A percentile compares a stretch with the other conserved stretches of the same genome.
Evolutionary conservation across 2,113 vertebrate genomes (phyloP).

Genomic region (Neomonachus schauinslandi): DNA sequence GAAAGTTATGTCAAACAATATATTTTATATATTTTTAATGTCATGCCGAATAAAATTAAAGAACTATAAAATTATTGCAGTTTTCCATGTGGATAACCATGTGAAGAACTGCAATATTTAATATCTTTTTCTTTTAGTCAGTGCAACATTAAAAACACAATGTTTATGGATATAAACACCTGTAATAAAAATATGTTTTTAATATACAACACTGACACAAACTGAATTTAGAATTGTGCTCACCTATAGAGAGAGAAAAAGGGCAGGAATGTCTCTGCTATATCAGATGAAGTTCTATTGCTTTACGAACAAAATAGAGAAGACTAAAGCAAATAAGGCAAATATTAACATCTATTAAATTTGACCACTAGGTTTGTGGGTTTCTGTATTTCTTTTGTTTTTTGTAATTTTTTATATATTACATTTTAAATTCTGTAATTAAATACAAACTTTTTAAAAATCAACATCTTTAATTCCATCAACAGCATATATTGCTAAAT

Average conservation of each 20-base stretch:
- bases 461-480: neutral
- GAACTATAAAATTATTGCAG: neutral
- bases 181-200: neutral
- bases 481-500: neutral
- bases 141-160: neutral
- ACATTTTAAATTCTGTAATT: neutral
- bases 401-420: neutral
- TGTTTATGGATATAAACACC: neutral
- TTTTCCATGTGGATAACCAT: neutral
- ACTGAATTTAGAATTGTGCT: neutral
- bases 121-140: constrained; percentile 1
- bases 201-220: neutral
- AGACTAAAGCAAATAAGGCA: neutral
- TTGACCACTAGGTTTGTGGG: neutral
- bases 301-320: neutral
- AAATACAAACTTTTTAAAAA: constrained; percentile 1
- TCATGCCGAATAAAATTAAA: neutral
- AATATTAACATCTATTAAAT: constrained; percentile 13
- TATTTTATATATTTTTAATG: neutral
- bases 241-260: neutral
- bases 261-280: neutral
- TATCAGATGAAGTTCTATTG: neutral
- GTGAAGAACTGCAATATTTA: neutral
- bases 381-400: neutral
- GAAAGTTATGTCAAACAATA: neutral